Percentiles rank a stretch among this genome's conserved stretches.
Evolutionary conservation across 2,113 vertebrate species (phyloP).

Genomic region (Saguinus midas): DNA sequence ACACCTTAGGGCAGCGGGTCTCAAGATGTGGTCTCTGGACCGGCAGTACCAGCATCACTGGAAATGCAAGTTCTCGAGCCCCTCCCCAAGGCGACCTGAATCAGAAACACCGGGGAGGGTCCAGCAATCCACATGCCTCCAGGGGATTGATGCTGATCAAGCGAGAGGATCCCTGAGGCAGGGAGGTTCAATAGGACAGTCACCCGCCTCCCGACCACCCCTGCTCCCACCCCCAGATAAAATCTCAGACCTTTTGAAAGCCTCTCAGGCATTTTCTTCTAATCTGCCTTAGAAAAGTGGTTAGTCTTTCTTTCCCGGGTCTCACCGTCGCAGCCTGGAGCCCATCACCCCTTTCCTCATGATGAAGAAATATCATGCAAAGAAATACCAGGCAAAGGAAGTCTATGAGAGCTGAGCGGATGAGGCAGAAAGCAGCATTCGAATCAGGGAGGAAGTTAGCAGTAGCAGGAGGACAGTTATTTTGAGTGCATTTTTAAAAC

Average conservation of each 20-base stretch:
- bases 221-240: not conserved
- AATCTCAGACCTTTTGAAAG: not conserved
- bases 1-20: not conserved
- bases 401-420: not conserved
- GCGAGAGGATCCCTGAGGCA: not conserved
- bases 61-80: not conserved
- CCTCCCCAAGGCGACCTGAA: not conserved
- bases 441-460: not conserved
- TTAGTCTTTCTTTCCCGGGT: no score
- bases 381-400: not conserved
- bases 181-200: fast-evolving
- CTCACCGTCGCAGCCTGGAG: no score
- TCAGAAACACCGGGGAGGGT: no score
- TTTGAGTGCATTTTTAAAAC: conserved; percentile 9
- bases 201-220: not conserved
- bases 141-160: fast-evolving
- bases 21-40: not conserved
- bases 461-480: not conserved
- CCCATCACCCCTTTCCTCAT: no score
- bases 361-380: not conserved
- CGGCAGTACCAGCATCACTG: not conserved
- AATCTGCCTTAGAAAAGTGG: no score
- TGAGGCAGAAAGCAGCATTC: not conserved
- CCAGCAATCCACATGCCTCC: fast-evolving
- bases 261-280: no score